These are phyloP conservation scores for Xestia ashworthii DNA, from an alignment of 2,888 invertebrate species.

Conservation along the genomic window DNA sequence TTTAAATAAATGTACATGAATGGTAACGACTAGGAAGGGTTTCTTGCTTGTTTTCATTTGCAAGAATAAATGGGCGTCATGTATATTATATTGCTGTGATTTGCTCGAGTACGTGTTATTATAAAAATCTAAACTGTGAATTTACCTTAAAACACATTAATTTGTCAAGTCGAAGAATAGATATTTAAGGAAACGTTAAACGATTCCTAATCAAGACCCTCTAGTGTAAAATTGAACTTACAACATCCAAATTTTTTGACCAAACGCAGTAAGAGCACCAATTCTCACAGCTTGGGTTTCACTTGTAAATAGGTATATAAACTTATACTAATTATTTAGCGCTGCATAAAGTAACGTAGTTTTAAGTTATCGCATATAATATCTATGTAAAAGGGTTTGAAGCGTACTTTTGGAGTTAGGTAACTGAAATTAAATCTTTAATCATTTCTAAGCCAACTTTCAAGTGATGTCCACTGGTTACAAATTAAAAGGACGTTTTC, in stretches of 20 bases:
- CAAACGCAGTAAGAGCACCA: constrained; percentile 19
- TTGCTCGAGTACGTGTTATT: constrained; percentile 31
- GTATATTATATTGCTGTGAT: constrained; percentile 53
- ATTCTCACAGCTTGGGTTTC: constrained; percentile 19
- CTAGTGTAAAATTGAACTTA: not conserved
- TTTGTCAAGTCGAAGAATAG: constrained; percentile 2
- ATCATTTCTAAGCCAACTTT: not conserved
- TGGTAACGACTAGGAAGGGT: constrained; percentile 13
- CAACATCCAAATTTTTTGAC: not conserved
- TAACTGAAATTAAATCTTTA: not conserved
- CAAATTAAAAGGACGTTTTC: not conserved
- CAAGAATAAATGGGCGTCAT: constrained; percentile 20
- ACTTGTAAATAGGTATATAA: constrained; percentile 62
- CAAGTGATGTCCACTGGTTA: constrained; percentile 13
- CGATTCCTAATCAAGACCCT: constrained; percentile 15
- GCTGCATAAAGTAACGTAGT: constrained; percentile 57
- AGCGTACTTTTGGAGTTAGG: constrained; percentile 49
- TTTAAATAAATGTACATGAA: constrained; percentile 32
- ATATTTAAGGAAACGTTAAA: constrained; percentile 38
- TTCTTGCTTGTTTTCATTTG: constrained; percentile 45
- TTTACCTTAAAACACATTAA: not conserved
- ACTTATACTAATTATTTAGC: constrained; percentile 46
- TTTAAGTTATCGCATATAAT: constrained; percentile 58
- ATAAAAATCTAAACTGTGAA: constrained; percentile 5
- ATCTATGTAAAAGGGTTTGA: constrained; percentile 30